Conservation (phyloP, 2,888 invertebrate species). For the Platycnemis pennipes region DNA sequence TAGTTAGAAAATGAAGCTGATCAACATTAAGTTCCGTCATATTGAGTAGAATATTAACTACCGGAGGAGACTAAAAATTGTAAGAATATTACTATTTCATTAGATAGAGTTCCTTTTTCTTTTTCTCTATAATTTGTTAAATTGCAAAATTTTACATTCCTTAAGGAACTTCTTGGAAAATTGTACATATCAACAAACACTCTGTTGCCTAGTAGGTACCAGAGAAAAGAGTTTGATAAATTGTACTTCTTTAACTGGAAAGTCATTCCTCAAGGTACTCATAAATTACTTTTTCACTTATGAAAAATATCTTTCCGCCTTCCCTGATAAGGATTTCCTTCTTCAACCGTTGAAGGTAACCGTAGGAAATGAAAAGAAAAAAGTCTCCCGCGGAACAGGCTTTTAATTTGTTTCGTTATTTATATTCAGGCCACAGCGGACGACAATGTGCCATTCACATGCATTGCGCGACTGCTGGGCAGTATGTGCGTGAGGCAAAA, state of each 20-base stretch:
- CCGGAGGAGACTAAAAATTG: too few relatives aligned
- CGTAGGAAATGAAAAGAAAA: neutral
- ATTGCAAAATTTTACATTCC: too few relatives aligned
- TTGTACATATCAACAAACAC: too few relatives aligned
- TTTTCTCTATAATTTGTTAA: too few relatives aligned
- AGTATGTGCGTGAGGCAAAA: constrained; percentile 29
- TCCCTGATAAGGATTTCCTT: constrained; percentile 35
- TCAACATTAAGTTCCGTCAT: too few relatives aligned
- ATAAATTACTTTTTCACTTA: neutral
- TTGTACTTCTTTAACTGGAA: neutral
- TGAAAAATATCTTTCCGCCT: neutral
- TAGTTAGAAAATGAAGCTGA: too few relatives aligned
- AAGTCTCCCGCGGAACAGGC: neutral
- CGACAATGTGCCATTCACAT: constrained; percentile 32
- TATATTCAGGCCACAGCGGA: constrained; percentile 6
- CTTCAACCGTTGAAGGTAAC: neutral
- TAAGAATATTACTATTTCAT: too few relatives aligned
- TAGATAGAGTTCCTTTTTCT: too few relatives aligned
- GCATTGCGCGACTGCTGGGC: constrained; percentile 28
- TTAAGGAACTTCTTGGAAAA: too few relatives aligned
- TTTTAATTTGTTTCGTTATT: constrained; percentile 32
- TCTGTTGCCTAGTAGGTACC: too few relatives aligned
- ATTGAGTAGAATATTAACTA: too few relatives aligned
- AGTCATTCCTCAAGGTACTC: neutral
- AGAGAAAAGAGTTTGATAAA: too few relatives aligned